Percentiles rank a stretch among this genome's conserved stretches.
Conservation (phyloP, 1,140 invertebrate species). For the Andricus grossulariae region DNA sequence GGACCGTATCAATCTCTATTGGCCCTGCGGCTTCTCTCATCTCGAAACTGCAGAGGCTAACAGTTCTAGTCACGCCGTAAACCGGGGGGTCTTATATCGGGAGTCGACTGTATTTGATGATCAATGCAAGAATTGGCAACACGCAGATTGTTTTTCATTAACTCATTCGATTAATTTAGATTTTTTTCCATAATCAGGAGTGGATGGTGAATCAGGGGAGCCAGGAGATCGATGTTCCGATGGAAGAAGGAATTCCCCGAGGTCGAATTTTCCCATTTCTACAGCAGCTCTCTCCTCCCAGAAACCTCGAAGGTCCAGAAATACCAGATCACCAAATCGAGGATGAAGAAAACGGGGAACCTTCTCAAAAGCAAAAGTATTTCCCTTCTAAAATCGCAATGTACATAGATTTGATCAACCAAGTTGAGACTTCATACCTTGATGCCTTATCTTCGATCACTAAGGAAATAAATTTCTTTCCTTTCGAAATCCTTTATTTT, state of each 20-base stretch:
- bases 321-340: constrained; percentile 36
- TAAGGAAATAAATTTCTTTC: not conserved
- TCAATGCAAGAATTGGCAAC: too few species aligned
- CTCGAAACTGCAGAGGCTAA: too few species aligned
- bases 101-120: too few species aligned
- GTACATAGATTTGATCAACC: not conserved
- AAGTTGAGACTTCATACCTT: not conserved
- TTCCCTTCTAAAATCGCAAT: not conserved
- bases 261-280: constrained; percentile 16
- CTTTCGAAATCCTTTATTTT: not conserved
- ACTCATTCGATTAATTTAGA: too few species aligned
- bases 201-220: constrained; percentile 14
- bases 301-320: constrained; percentile 43
- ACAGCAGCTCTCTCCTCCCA: not conserved
- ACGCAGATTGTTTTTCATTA: too few species aligned
- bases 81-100: too few species aligned
- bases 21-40: too few species aligned
- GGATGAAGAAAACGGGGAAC: not conserved
- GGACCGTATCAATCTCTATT: too few species aligned
- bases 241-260: constrained; percentile 5
- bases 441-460: constrained; percentile 8
- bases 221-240: not conserved
- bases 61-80: too few species aligned
- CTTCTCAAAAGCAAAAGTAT: not conserved
- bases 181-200: not conserved